Percentiles rank a stretch among this genome's conserved stretches.
phyloP scores from a whole-genome alignment of 2,797 vertebrate genomes.

The Crypturellus tataupa region DNA sequence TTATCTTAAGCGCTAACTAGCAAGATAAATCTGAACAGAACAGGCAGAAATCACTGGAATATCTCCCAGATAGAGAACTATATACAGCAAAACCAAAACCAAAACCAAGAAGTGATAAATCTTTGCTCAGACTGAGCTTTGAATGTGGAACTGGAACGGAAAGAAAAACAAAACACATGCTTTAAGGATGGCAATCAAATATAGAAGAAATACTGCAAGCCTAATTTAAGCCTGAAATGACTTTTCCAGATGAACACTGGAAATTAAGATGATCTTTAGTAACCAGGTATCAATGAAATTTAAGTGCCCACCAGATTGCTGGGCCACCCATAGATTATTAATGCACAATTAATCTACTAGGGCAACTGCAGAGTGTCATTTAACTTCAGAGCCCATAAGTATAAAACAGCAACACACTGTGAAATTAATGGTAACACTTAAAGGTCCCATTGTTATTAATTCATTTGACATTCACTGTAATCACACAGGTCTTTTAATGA shows the following conservation, averaged over 20 bases:
- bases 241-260: constrained; percentile 60
- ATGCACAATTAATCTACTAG: constrained; percentile 83
- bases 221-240: constrained; percentile 69
- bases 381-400: constrained; percentile 80
- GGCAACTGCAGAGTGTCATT: constrained; percentile 80
- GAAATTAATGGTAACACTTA: constrained; percentile 84
- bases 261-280: constrained; percentile 73
- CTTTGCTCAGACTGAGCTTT: background rate
- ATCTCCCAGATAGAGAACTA: background rate
- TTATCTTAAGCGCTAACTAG: background rate
- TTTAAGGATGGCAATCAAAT: background rate
- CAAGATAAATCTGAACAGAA: background rate
- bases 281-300: constrained; percentile 71
- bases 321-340: constrained; percentile 81
- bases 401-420: constrained; percentile 83
- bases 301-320: constrained; percentile 75
- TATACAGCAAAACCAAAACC: background rate
- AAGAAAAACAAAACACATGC: background rate
- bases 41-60: background rate
- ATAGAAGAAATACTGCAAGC: background rate
- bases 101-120: background rate
- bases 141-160: background rate
- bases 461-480: constrained; percentile 85
- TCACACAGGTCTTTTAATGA: constrained; percentile 83
- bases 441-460: constrained; percentile 86